A percentile compares a stretch with the other conserved stretches of the same genome.
Evolutionary conservation across 2,113 vertebrate species (phyloP).

Genomic region (Excalfactoria chinensis): DNA sequence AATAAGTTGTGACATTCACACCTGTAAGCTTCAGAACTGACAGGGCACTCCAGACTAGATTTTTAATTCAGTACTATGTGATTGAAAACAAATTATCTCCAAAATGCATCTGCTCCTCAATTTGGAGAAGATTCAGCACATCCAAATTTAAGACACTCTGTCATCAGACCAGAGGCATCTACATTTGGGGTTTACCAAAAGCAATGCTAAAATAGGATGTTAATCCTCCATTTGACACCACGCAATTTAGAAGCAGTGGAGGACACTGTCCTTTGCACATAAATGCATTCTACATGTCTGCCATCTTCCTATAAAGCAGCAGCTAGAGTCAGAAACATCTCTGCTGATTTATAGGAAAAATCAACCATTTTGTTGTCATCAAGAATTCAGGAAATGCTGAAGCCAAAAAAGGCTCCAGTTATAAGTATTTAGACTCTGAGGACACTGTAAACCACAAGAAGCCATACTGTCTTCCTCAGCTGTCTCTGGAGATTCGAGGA

Average conservation of each 20-base stretch:
- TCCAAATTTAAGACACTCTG: neutral
- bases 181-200: neutral
- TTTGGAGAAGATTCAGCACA: neutral
- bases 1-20: neutral
- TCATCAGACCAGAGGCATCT: neutral
- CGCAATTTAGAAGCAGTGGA: neutral
- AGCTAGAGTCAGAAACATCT: neutral
- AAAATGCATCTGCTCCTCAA: neutral
- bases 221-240: slow-evolving; percentile 3
- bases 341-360: neutral
- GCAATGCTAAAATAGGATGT: neutral
- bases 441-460: neutral
- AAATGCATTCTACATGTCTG: neutral
- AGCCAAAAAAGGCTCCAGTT: neutral
- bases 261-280: neutral
- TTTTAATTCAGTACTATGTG: neutral
- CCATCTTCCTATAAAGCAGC: neutral
- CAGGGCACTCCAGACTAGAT: neutral
- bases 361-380: neutral
- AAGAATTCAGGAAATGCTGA: neutral
- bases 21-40: neutral
- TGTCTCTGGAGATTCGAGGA: neutral
- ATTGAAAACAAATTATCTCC: neutral
- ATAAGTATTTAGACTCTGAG: neutral
- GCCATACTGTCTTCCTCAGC: neutral